Evolutionary conservation across 2,113 vertebrate species (phyloP).

Genomic region (Macquaria australasica): DNA sequence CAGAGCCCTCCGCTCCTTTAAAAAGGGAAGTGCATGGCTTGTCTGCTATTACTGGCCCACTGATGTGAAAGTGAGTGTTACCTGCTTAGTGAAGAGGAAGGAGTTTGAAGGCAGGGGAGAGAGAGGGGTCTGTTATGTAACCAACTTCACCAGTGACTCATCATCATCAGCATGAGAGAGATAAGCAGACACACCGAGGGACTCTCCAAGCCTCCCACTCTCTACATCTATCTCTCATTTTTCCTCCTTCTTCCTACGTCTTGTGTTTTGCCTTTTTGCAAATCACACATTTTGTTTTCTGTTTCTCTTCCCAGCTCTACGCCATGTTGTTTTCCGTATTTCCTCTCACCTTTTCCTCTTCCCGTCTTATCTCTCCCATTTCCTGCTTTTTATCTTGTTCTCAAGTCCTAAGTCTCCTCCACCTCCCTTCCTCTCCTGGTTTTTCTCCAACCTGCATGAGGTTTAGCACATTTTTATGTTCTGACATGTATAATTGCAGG

Average conservation of each 20-base stretch:
- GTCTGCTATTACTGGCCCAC: conserved; percentile 64
- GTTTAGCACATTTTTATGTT: conserved; percentile 24
- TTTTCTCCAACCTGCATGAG: conserved; percentile 16
- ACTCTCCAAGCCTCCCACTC: conserved; percentile 75
- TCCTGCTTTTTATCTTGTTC: conserved; percentile 34
- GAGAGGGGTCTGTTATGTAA: conserved; percentile 77
- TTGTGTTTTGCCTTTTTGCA: conserved; percentile 55
- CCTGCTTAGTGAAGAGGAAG: conserved; percentile 81
- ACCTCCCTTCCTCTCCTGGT: conserved; percentile 27
- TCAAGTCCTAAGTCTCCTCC: neutral
- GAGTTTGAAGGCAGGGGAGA: conserved; percentile 65
- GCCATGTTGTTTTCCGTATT: conserved; percentile 14
- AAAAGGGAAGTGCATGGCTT: conserved; percentile 46
- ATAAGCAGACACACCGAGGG: conserved; percentile 78
- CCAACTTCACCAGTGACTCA: conserved; percentile 80
- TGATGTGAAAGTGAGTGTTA: conserved; percentile 74
- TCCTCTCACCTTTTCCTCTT: conserved; percentile 28
- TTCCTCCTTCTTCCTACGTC: conserved; percentile 46
- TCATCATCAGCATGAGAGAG: conserved; percentile 77
- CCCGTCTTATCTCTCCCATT: conserved; percentile 24
- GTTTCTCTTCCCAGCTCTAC: conserved; percentile 12
- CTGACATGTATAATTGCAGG: conserved; percentile 38
- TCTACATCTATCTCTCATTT: conserved; percentile 60
- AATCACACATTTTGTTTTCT: conserved; percentile 31
- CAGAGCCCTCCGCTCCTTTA: conserved; percentile 36